These are phyloP conservation scores for Philereme vetulata DNA, from an alignment of 2,888 invertebrate species.

Conservation along the genomic window DNA sequence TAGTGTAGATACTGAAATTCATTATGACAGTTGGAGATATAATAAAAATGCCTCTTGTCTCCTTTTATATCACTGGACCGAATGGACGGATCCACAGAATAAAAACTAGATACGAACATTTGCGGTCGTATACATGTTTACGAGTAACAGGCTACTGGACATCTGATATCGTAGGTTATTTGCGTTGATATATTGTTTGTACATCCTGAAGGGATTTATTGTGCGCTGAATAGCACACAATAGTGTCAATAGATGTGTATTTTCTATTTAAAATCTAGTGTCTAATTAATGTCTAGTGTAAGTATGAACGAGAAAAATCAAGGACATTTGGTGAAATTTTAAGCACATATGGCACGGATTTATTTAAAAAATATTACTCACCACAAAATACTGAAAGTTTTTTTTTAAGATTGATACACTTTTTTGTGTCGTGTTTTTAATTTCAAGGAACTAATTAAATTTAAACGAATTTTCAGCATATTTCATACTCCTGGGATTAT, in stretches of 20 bases:
- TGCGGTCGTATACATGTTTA: conserved; percentile 43
- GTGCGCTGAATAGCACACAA: conserved; percentile 13
- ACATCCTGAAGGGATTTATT: conserved; percentile 39
- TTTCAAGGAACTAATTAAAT: no score
- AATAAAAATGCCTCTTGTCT: conserved; percentile 18
- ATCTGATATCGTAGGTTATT: conserved; percentile 49
- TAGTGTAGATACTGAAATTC: background rate
- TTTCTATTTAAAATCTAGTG: background rate
- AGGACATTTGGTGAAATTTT: no score
- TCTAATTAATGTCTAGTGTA: no score
- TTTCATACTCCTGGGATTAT: no score
- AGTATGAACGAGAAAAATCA: no score
- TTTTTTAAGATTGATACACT: no score
- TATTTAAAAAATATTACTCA: no score
- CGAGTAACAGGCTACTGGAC: conserved; percentile 47
- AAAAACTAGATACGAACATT: background rate
- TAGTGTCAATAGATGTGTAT: background rate
- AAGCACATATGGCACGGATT: no score
- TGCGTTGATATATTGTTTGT: conserved; percentile 52
- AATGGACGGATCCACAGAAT: conserved; percentile 4
- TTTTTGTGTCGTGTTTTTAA: no score
- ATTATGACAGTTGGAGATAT: conserved; percentile 9
- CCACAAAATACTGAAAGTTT: no score
- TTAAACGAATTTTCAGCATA: no score
- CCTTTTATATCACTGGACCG: conserved; percentile 5